phyloP scores from a whole-genome alignment of 2,113 vertebrate genomes.

The Calyptommatus sinebrachiatus region DNA sequence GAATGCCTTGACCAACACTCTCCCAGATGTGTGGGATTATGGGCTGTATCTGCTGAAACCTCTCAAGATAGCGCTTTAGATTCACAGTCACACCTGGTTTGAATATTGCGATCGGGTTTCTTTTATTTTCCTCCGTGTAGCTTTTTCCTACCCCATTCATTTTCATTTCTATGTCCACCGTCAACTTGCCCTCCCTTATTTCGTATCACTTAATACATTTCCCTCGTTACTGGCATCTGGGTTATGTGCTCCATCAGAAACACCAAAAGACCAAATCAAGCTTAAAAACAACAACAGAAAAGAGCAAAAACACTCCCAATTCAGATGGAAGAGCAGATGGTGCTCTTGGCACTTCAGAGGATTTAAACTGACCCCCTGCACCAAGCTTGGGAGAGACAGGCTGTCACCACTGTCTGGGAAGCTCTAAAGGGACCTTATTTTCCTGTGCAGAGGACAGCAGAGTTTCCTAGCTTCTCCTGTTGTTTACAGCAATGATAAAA shows the following conservation, averaged over 20 bases:
- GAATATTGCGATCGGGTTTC: constrained; percentile 47
- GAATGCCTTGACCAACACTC: constrained; percentile 59
- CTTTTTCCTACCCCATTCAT: constrained; percentile 53
- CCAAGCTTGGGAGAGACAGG: constrained; percentile 70
- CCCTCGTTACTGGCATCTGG: constrained; percentile 69
- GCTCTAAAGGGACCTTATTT: constrained; percentile 60
- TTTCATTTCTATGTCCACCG: constrained; percentile 55
- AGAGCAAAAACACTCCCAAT: constrained; percentile 76
- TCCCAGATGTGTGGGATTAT: constrained; percentile 60
- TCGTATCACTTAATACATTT: constrained; percentile 63
- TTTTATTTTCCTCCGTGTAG: constrained; percentile 44
- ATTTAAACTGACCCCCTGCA: constrained; percentile 78
- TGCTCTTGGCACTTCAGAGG: constrained; percentile 74
- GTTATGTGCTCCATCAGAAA: constrained; percentile 67
- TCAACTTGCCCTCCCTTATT: not conserved
- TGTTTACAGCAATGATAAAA: constrained; percentile 35
- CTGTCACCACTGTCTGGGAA: constrained; percentile 68
- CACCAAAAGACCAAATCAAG: constrained; percentile 73
- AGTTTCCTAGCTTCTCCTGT: constrained; percentile 57
- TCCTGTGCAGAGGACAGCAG: constrained; percentile 55
- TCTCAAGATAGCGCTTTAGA: constrained; percentile 49
- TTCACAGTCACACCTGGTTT: constrained; percentile 59
- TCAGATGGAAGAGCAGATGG: constrained; percentile 83
- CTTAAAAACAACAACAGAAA: constrained; percentile 61
- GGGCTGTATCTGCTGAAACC: constrained; percentile 53